Conservation (phyloP, 2,113 vertebrate genomes). For the Rhineura floridana region DNA sequence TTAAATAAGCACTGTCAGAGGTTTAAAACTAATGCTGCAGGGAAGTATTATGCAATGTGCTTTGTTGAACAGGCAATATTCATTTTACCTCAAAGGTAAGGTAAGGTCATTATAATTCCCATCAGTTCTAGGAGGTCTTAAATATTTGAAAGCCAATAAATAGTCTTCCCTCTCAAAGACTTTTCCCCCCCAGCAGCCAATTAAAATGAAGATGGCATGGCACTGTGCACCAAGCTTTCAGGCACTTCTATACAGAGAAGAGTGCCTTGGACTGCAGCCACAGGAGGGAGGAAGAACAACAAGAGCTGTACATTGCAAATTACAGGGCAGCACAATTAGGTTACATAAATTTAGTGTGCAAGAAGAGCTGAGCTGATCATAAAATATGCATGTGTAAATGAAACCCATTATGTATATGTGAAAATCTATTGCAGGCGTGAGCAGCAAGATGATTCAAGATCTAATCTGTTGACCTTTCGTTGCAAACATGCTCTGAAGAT, state of each 20-base stretch:
- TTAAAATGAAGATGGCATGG: constrained; percentile 25
- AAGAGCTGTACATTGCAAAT: constrained; percentile 34
- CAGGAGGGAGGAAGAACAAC: constrained; percentile 13
- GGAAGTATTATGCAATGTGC: constrained; percentile 1
- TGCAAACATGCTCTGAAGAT: background rate
- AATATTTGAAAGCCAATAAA: constrained; percentile 53
- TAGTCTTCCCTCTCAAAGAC: constrained; percentile 3
- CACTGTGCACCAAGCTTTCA: background rate
- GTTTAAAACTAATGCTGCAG: background rate
- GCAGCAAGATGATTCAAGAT: constrained; percentile 36
- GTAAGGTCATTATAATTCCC: constrained; percentile 30
- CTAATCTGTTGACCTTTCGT: constrained; percentile 29
- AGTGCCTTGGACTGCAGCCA: background rate
- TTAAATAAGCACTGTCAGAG: constrained; percentile 10
- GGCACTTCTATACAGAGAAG: background rate
- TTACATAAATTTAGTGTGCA: constrained; percentile 43
- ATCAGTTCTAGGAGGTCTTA: constrained; percentile 36
- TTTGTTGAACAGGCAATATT: constrained; percentile 20
- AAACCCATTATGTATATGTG: constrained; percentile 13
- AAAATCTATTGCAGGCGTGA: background rate
- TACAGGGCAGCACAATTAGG: constrained; percentile 37
- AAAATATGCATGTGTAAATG: constrained; percentile 40
- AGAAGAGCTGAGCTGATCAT: background rate
- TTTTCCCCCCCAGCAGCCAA: constrained; percentile 35
- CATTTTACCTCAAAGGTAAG: constrained; percentile 34